A percentile compares a stretch with the other conserved stretches of the same genome.
Conservation (phyloP, 2,888 invertebrate species). For the Melangyna quadrimaculata region DNA sequence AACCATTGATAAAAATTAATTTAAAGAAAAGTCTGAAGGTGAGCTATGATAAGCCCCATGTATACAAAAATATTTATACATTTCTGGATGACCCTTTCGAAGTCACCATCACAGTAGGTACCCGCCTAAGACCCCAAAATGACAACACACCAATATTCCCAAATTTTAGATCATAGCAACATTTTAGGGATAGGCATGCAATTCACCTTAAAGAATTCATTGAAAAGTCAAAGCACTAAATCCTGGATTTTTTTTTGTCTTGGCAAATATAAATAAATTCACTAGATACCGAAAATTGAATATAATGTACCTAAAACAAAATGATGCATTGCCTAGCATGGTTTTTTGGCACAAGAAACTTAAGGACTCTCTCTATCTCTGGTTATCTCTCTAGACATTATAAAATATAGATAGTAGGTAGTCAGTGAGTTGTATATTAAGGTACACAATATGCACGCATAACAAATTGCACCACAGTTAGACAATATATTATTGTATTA, state of each 20-base stretch:
- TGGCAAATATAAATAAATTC: not conserved
- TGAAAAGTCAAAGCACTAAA: conserved; percentile 55
- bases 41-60: no score
- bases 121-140: no score
- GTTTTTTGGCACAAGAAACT: conserved; percentile 40
- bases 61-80: no score
- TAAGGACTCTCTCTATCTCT: conserved; percentile 38
- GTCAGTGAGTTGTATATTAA: not conserved
- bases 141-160: not conserved
- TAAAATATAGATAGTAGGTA: no score
- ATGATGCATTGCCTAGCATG: conserved; percentile 40
- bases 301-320: conserved; percentile 19
- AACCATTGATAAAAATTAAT: no score
- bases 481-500: conserved; percentile 81
- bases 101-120: no score
- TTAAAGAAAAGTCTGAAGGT: no score
- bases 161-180: not conserved
- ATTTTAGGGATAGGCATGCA: not conserved
- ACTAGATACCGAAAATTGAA: conserved; percentile 22
- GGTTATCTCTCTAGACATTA: no score
- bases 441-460: conserved; percentile 60
- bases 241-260: not conserved
- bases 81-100: no score
- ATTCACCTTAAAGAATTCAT: conserved; percentile 8
- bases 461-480: conserved; percentile 67